Evolutionary conservation across 2,113 vertebrate species (phyloP), one percentile per base, ranked within the genome.

Genomic region (Lagopus leucura): DNA sequence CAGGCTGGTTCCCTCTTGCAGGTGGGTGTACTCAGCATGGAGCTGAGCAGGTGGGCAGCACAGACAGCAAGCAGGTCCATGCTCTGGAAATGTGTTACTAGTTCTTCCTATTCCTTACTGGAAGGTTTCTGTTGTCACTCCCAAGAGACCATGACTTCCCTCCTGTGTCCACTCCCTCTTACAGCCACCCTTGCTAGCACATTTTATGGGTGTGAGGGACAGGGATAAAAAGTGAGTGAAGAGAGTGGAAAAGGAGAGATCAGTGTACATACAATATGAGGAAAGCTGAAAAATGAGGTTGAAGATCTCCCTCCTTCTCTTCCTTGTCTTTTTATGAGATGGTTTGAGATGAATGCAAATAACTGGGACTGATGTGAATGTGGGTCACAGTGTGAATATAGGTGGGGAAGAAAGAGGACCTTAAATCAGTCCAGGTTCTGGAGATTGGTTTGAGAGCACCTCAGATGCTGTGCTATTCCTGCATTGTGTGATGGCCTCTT

Each of bases 81-180:
- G 75, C 25, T 75, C 81, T 20, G 43, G 21, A 13, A 66, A 94
- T 4, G 85, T 96, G 94, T 89, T 91, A 92, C 87, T 65, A 82
- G 85, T 18, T 76, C 57, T 87, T 91, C 84, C 70, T 63, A 4
- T 79, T 93, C 76, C 75, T 8, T 20, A 13, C 27, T 22, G 1
- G 12, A 74, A 24, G 36, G 40, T 20, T 65, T 90, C 60, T 84
- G 61, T 75, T 67, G 22, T 54, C 75, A 14, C 4, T 83, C 7
- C 38, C 12, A 5, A 42, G 36, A 54, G 81, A 18, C n/a, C 22
- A 43, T 0, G 0, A n/a, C 34, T 54, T 72, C 40, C 57, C 7
- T 50, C 16, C 55, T 0, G 0, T 54, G 57, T 38, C 76, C 78
- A 11, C 28, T 13, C 25, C 12, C 1, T 12, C 0, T 24, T 20